Evolutionary conservation across 1,140 invertebrate genomes (phyloP).

Genomic region (Pemphigus obesinymphae): DNA sequence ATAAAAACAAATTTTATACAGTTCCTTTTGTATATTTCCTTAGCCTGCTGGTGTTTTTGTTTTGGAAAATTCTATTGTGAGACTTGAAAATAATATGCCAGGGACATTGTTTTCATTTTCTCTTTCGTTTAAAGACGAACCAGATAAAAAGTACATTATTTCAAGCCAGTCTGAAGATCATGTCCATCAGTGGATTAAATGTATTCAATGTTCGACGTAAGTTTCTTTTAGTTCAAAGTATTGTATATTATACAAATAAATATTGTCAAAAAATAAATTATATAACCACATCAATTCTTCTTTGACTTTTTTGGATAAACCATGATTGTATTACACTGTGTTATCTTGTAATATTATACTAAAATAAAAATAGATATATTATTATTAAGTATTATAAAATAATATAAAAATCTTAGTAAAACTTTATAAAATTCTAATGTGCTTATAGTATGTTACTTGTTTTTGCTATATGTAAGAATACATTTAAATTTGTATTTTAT

Average conservation of each 20-base stretch:
- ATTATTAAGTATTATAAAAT: too few relatives aligned
- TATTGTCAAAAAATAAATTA: too few relatives aligned
- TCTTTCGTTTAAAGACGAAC: constrained; percentile 62
- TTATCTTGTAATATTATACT: neutral
- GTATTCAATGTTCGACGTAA: constrained; percentile 55
- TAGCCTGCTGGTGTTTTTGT: constrained; percentile 63
- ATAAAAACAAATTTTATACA: neutral
- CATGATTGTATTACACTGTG: neutral
- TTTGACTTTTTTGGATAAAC: neutral
- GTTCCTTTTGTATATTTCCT: constrained; percentile 43
- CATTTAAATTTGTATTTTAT: neutral
- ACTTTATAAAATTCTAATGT: neutral
- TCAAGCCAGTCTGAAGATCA: constrained; percentile 60
- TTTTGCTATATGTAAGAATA: neutral
- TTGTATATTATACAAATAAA: neutral
- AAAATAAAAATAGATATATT: neutral
- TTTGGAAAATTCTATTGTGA: constrained; percentile 63
- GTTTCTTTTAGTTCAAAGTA: constrained; percentile 19
- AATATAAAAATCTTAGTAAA: neutral
- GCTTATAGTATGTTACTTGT: neutral
- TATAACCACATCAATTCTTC: neutral
- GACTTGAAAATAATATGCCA: constrained; percentile 56
- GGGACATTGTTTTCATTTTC: constrained; percentile 65
- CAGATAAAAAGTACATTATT: constrained; percentile 61
- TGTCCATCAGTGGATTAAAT: constrained; percentile 60